Evolutionary conservation across 2,888 invertebrate genomes (phyloP).

Genomic region (Agrotis puta): DNA sequence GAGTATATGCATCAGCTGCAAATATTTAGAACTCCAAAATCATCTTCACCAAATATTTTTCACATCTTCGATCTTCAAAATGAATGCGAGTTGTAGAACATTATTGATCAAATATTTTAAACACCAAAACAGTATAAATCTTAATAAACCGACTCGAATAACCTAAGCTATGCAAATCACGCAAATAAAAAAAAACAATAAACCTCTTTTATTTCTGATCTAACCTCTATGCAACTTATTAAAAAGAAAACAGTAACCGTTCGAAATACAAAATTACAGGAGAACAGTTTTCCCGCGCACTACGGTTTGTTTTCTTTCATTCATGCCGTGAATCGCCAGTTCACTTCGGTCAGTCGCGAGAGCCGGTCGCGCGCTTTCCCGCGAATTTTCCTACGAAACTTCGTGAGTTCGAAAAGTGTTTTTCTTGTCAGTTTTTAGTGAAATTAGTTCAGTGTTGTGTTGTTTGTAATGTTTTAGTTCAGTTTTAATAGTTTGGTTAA

Average conservation of each 20-base stretch:
- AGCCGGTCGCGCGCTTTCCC: conserved; percentile 69
- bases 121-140: conserved; percentile 16
- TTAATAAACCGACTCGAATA: not conserved
- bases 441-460: conserved; percentile 61
- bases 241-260: conserved; percentile 22
- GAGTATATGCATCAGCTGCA: not conserved
- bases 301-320: conserved; percentile 62
- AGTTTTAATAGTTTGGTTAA: conserved; percentile 66
- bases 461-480: conserved; percentile 65
- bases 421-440: conserved; percentile 40
- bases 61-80: conserved; percentile 7
- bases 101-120: conserved; percentile 7
- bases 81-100: conserved; percentile 6
- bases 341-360: conserved; percentile 53
- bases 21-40: not conserved
- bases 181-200: conserved; percentile 4
- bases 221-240: conserved; percentile 1
- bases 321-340: conserved; percentile 64
- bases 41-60: conserved; percentile 1
- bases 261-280: conserved; percentile 55
- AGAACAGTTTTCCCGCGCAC: conserved; percentile 60
- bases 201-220: conserved; percentile 14
- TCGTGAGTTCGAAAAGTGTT: conserved; percentile 65
- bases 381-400: conserved; percentile 64
- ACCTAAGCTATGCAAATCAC: not conserved